Percentiles rank a stretch among this genome's conserved stretches.
Evolutionary conservation across 2,888 invertebrate species (phyloP).

Genomic region (Nymphalis c-album): DNA sequence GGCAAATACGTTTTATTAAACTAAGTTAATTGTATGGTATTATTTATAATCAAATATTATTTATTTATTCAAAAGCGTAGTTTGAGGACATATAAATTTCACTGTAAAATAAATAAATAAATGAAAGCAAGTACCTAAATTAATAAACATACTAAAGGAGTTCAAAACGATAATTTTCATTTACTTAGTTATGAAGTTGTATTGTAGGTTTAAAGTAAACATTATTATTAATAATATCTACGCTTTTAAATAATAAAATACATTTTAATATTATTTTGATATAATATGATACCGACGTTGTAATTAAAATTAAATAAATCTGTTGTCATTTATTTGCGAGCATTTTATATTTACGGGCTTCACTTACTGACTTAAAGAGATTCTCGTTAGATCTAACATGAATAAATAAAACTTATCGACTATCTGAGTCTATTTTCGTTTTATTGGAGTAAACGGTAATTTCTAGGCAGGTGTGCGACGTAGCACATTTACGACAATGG

Average conservation of each 20-base stretch:
- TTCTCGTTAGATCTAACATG: constrained; percentile 46
- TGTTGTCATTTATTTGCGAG: constrained; percentile 44
- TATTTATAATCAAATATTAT: constrained; percentile 3
- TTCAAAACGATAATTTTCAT: no score
- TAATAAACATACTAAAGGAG: no score
- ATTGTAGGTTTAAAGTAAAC: no score
- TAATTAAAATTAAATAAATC: constrained; percentile 17
- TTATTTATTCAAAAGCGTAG: constrained; percentile 19
- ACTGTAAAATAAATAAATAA: neutral
- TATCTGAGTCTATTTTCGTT: constrained; percentile 47
- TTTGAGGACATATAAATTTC: neutral
- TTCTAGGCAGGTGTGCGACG: constrained; percentile 45
- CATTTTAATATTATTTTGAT: neutral
- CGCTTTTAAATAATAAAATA: constrained; percentile 5
- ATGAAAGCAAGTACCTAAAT: neutral
- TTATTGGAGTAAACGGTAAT: constrained; percentile 45
- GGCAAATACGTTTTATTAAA: constrained; percentile 27
- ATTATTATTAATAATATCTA: neutral
- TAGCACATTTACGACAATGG: constrained; percentile 42
- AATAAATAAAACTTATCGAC: constrained; percentile 53
- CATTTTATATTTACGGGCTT: constrained; percentile 48
- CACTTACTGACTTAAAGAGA: constrained; percentile 44
- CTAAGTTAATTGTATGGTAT: constrained; percentile 13
- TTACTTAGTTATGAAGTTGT: no score
- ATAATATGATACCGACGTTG: neutral